A percentile compares a stretch with the other conserved stretches of the same genome.
Evolutionary conservation across 35 echinoderm and acorn worm species (phyloP).

Genomic region (Patiria miniata): DNA sequence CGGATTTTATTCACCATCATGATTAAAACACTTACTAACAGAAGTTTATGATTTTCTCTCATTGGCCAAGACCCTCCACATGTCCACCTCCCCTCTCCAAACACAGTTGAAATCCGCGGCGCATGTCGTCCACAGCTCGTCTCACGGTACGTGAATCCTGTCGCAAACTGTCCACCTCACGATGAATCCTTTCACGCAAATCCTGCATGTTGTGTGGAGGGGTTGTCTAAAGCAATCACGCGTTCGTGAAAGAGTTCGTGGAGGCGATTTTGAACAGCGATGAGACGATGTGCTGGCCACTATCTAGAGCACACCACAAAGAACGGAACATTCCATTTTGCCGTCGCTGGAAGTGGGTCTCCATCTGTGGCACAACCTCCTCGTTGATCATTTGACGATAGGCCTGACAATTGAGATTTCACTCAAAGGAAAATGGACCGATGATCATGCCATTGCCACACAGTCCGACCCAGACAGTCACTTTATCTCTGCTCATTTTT

Average conservation of each 20-base stretch:
- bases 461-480: constrained; percentile 25
- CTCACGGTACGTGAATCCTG: no score
- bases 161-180: no score
- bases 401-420: not conserved
- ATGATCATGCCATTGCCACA: not conserved
- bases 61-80: no score
- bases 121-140: no score
- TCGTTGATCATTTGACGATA: constrained; percentile 27
- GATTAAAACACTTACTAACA: no score
- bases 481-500: no score
- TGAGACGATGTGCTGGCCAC: constrained; percentile 17
- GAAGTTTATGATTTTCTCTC: no score
- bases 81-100: no score
- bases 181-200: no score
- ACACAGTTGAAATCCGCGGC: no score
- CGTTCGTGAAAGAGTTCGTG: constrained; percentile 1
- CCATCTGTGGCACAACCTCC: not conserved
- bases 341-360: not conserved
- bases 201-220: no score
- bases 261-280: not conserved
- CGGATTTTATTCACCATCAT: no score
- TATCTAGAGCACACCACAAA: constrained; percentile 41
- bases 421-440: not conserved
- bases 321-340: not conserved
- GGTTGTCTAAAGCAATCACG: not conserved